Evolutionary conservation across 2,113 vertebrate species (phyloP), one percentile per base, ranked within the genome.

Genomic region (Brachirus orientalis): DNA sequence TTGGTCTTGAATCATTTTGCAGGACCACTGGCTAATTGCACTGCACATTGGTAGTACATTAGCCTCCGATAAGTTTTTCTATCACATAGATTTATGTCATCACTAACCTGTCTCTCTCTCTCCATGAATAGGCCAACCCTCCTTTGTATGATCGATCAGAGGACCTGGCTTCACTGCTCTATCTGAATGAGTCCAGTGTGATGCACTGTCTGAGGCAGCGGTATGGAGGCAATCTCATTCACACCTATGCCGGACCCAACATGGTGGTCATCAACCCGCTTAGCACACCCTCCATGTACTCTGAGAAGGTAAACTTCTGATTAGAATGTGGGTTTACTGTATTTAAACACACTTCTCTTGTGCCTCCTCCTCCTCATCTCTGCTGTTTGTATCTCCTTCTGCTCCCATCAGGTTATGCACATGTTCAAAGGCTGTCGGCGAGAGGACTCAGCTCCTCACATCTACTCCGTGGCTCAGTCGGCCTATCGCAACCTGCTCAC

Each of bases 341-440:
- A 28, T 28, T 6, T 28, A 28, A 28, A 28, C 28, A 28, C 28
- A 28, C 8, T 12, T 33, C 28, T 37, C 16, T 33, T 37, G 16
- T 47, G 17, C 13, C 10, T 28, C 18, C 6, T 41, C 19, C 18
- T 48, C n/a, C 12, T n/a, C n/a, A n/a, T n/a, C n/a, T n/a, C n/a
- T 8, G 8, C 35, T 16, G 7, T 41, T 8, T 48, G 16, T 6
- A 0, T 52, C 14, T 18, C 35, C 13, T n/a, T n/a, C n/a, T 11
- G 10, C 1, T 4, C 3, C 0, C 0, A 4, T 17, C 83, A 99
- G 97, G 98, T 99, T 78, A 98, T 99, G 95, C 96, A 98, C 91
- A 99, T 99, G 97, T 99, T 99, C 89, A 99, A 98, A 84, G 97
- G 97, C 19, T 98, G 96, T 68, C 93, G 96, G 38, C 89, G 95